Base-by-base conservation (phyloP, 2,797 vertebrate genomes). In the Pipistrellus pipistrellus region DNA sequence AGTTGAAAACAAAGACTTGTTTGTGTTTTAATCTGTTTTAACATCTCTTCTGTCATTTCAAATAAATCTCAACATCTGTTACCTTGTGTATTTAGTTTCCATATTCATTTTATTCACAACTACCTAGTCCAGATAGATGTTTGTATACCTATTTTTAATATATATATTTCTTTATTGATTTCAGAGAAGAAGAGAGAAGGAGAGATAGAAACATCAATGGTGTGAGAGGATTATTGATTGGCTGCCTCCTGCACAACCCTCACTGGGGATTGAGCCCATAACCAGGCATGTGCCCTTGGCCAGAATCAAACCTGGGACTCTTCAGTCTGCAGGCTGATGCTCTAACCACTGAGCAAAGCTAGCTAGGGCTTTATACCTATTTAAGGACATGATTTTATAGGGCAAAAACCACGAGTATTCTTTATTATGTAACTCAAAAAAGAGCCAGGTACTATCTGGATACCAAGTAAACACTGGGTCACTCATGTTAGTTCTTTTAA, bases 21-120 rank as follows among this genome's bases (percentile, higher is more conserved):
- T 20, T 76, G 13, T 27, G 7, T 66, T 91, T 84, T 88, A 78
- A 25, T 76, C 11, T 27, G 8, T 66, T 91, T 84, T 88, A 78
- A 25, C 0, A 51, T 48, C 51, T 93, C 20, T 20, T 82, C 18
- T 88, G 8, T 57, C 85, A 85, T 88, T 88, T 88, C 20, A 48
- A 62, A 78, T 85, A 38, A 57, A 77, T 71, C 11, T 87, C 55
- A 77, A 59, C 48, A 85, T 71, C 32, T 88, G n/a, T 44, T 85
- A 23, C 38, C 2, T 53, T 82, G 7, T 86, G 17, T 48, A 27
- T 62, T 57, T 18, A 95, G 21, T 84, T 90, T 72, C 41, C 9
- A 51, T 69, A 88, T 76, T 76, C 3, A 53, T 64, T 92, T 88
- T 48, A 62, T 85, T 96, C 20, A 78, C 30, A 76, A n/a, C 8